phyloP scores from a whole-genome alignment of 1,140 invertebrate species.

The Grapholita molesta region DNA sequence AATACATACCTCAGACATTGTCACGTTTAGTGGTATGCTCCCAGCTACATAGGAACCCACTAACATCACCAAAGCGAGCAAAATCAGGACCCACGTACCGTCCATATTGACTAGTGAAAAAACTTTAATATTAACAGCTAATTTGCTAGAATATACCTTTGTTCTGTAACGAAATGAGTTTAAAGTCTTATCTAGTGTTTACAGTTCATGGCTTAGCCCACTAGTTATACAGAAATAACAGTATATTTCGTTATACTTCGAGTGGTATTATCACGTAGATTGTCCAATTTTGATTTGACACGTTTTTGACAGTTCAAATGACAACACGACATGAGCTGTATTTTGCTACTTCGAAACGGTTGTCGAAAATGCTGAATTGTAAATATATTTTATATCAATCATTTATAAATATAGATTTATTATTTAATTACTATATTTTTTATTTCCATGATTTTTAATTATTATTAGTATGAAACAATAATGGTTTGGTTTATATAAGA shows the following conservation, averaged over 20 bases:
- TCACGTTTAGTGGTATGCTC: slow-evolving; percentile 94
- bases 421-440: too few species aligned
- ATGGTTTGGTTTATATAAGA: too few species aligned
- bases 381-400: background rate
- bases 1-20: slow-evolving; percentile 92
- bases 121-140: background rate
- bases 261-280: background rate
- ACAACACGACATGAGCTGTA: slow-evolving; percentile 1
- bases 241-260: slow-evolving; percentile 5
- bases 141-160: background rate
- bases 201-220: background rate
- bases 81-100: slow-evolving; percentile 87
- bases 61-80: slow-evolving; percentile 94
- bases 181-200: background rate
- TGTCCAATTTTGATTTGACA: background rate
- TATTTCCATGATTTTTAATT: too few species aligned
- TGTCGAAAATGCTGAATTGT: background rate
- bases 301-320: slow-evolving; percentile 2
- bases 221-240: slow-evolving; percentile 3
- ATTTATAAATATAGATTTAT: too few species aligned
- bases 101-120: slow-evolving; percentile 82
- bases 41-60: slow-evolving; percentile 96
- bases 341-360: background rate
- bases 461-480: too few species aligned
- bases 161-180: slow-evolving; percentile 10